A percentile compares a stretch with the other conserved stretches of the same genome.
Conservation (phyloP, 1,140 invertebrate species). For the Uloborus diversus region DNA sequence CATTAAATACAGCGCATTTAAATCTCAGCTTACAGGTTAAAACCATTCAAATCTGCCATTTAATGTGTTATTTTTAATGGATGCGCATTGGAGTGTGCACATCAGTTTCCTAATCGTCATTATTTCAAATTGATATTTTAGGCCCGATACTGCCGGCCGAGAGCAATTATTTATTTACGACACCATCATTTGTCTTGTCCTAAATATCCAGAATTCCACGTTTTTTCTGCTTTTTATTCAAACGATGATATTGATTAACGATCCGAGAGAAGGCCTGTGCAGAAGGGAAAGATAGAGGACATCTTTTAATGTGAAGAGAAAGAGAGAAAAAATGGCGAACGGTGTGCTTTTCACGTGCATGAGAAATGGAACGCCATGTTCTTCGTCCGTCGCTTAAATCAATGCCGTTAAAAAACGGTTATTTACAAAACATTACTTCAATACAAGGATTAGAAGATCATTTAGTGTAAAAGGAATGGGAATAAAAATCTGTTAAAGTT, state of each 20-base stretch:
- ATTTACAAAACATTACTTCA: constrained; percentile 53
- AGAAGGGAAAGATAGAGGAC: neutral
- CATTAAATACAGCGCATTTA: too few relatives aligned
- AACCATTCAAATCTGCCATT: too few relatives aligned
- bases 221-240: neutral
- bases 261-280: too few relatives aligned
- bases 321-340: neutral
- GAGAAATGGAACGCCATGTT: constrained; percentile 1
- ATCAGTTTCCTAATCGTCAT: too few relatives aligned
- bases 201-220: neutral
- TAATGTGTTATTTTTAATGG: too few relatives aligned
- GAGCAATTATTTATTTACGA: neutral
- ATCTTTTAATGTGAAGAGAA: neutral
- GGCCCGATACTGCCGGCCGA: too few relatives aligned
- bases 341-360: neutral
- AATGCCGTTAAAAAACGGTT: constrained; percentile 35
- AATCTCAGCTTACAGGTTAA: too few relatives aligned
- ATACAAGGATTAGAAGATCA: constrained; percentile 30
- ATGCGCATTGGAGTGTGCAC: too few relatives aligned
- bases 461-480: constrained; percentile 14
- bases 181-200: neutral
- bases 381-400: neutral
- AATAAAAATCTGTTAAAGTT: constrained; percentile 3
- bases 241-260: constrained; percentile 19
- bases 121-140: too few relatives aligned